A percentile compares a stretch with the other conserved stretches of the same genome.
phyloP scores from a whole-genome alignment of 2,113 vertebrate genomes.

The Enhydra lutris region DNA sequence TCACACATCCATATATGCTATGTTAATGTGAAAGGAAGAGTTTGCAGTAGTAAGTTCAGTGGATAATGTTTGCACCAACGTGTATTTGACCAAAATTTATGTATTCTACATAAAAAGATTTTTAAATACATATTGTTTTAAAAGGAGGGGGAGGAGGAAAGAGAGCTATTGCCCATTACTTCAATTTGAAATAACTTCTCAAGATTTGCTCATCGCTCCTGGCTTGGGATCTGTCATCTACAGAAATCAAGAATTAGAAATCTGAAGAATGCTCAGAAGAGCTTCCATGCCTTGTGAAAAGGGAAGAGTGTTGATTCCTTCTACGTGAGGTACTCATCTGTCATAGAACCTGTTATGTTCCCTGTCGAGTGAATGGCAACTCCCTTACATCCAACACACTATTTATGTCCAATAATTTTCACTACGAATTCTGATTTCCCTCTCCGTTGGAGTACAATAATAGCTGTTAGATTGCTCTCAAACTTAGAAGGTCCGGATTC shows the following conservation, averaged over 20 bases:
- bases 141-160: not conserved
- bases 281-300: not conserved
- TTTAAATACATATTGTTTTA: not conserved
- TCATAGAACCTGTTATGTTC: not conserved
- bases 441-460: not conserved
- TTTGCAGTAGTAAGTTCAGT: not conserved
- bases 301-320: not conserved
- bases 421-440: not conserved
- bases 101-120: not conserved
- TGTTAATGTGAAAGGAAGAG: not conserved
- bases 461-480: not conserved
- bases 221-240: not conserved
- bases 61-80: not conserved
- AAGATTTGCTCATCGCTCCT: not conserved
- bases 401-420: not conserved
- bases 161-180: not conserved
- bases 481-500: not conserved
- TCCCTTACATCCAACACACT: not conserved
- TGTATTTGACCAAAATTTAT: not conserved
- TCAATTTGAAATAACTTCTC: constrained; percentile 20
- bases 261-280: not conserved
- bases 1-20: not conserved
- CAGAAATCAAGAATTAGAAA: constrained; percentile 5
- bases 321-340: not conserved
- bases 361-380: not conserved